Percentiles rank a stretch among this genome's conserved stretches.
phyloP scores from a whole-genome alignment of 2,888 invertebrate species.

The Erebia aethiops region DNA sequence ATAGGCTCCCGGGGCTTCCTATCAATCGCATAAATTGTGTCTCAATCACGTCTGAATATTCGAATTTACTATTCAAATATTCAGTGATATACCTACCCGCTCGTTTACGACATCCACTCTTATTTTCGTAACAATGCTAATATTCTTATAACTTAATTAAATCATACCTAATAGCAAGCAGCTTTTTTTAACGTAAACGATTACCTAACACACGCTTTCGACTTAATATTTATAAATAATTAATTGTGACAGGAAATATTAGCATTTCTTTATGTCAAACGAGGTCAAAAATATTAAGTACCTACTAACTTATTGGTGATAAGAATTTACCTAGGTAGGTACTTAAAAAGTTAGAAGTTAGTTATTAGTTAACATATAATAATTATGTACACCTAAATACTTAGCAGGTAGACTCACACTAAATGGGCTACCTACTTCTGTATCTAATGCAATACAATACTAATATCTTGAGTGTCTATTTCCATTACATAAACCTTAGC shows the following conservation, averaged over 20 bases:
- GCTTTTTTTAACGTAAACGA: slow-evolving; percentile 6
- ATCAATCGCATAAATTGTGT: slow-evolving; percentile 1
- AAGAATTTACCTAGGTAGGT: too few species aligned
- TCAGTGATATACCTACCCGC: background rate
- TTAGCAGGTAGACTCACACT: background rate
- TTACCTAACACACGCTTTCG: slow-evolving; percentile 12
- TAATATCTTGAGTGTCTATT: slow-evolving; percentile 13
- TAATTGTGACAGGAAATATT: background rate
- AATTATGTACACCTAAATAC: too few species aligned
- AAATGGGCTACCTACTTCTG: background rate
- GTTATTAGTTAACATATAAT: too few species aligned
- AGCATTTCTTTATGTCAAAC: background rate
- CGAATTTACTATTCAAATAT: slow-evolving; percentile 16
- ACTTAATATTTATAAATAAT: background rate
- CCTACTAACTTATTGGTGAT: too few species aligned
- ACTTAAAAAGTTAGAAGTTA: too few species aligned
- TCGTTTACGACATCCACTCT: slow-evolving; percentile 17
- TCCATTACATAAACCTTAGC: slow-evolving; percentile 46
- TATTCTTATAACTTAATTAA: slow-evolving; percentile 12
- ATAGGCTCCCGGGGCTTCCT: too few species aligned
- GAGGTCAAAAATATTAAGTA: background rate
- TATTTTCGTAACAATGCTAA: slow-evolving; percentile 10
- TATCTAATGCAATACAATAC: background rate
- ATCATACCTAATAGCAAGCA: slow-evolving; percentile 10
- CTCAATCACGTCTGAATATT: slow-evolving; percentile 5